Evolutionary conservation across 2,888 invertebrate species (phyloP), one percentile per base, ranked within the genome.

Genomic region (Drosophila subsilvestris): DNA sequence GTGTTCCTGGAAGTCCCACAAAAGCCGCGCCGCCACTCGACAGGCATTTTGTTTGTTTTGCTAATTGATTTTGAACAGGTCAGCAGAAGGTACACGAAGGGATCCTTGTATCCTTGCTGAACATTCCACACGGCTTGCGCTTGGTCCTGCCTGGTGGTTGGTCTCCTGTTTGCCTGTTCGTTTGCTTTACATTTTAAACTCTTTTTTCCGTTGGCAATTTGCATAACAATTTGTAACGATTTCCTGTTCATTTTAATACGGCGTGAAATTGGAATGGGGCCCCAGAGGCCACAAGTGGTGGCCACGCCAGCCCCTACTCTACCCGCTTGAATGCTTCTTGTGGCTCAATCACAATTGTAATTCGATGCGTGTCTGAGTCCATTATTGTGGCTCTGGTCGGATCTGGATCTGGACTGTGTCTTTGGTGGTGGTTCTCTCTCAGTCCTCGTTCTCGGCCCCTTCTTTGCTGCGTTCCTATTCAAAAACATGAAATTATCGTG

Each of bases 41-140:
- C 18, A 56, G 17, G 25, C 22, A n/a, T n/a, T 66, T 56, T 75
- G 63, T 74, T 88, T 75, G 67, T 65, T 75, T 75, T 72, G 43
- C 85, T 84, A 88, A 84, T 88, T 84, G 85, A 80, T 85, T 84
- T 87, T 63, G 72, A 86, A 73, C 79, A 84, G 76, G 85, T 67
- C 22, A 59, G n/a, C 87, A 88, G 87, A 63, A 54, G 44, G 37
- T 8, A n/a, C 9, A 48, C 1, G 50, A 9, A 53, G 32, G 22
- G 27, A 10, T 14, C 1, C 7, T 12, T 32, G n/a, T n/a, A n/a
- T 27, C 14, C 22, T 17, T 10, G 37, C n/a, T n/a, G n/a, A n/a
- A n/a, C n/a, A 48, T 1, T 12, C 18, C 43, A 29, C 5, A 32
- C 25, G 47, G 0, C 20, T 37, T 32, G 9, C 9, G 12, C 10